These are phyloP conservation scores for Drosophila nigrodunni DNA, from an alignment of 1,140 invertebrate genomes.

Conservation along the genomic window DNA sequence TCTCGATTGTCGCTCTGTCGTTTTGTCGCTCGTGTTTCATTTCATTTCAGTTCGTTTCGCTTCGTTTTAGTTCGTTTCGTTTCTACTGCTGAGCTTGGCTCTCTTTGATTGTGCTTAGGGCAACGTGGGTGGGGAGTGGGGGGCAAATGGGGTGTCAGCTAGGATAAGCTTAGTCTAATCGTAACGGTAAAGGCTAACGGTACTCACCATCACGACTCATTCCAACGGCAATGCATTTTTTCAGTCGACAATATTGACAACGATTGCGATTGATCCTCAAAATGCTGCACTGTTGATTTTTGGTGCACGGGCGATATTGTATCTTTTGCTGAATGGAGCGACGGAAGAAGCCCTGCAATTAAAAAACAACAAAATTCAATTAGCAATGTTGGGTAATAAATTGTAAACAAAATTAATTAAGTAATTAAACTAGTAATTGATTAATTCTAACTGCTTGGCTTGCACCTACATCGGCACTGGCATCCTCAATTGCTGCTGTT, in stretches of 20 bases:
- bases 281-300: conserved; percentile 99
- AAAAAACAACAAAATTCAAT: neutral
- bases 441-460: neutral
- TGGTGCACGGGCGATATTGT: conserved; percentile 98
- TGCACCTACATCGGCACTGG: conserved; percentile 67
- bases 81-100: conserved; percentile 42
- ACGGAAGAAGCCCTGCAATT: conserved; percentile 92
- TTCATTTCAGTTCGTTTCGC: conserved; percentile 19
- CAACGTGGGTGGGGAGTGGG: neutral
- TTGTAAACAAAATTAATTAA: neutral
- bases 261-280: conserved; percentile 98
- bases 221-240: conserved; percentile 99
- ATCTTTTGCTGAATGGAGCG: conserved; percentile 99
- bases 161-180: conserved; percentile 6
- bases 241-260: conserved; percentile 98
- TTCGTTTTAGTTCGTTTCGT: conserved; percentile 43
- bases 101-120: conserved; percentile 2
- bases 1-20: conserved; percentile 7
- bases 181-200: neutral
- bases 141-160: neutral
- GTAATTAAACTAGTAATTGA: neutral
- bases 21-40: conserved; percentile 18
- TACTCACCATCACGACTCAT: conserved; percentile 98
- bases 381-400: neutral
- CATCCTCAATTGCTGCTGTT: conserved; percentile 60